Percentiles rank a stretch among this genome's conserved stretches.
Conservation (phyloP, 2,888 invertebrate genomes). For the Diploptera punctata region DNA sequence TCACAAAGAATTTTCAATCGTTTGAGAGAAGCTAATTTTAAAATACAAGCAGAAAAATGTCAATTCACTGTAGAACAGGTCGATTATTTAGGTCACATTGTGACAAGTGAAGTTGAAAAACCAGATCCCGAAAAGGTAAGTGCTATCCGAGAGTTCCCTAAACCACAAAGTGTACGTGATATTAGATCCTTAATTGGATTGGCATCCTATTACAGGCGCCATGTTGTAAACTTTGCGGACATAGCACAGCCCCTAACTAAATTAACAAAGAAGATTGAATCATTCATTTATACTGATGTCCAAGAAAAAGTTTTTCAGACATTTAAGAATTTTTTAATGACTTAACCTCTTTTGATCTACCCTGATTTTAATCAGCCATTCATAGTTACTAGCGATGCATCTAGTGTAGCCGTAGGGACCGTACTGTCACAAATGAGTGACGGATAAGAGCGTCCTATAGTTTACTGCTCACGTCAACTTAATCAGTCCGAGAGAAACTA, state of each 20-base stretch:
- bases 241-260: not conserved
- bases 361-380: constrained; percentile 41
- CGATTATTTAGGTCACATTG: not conserved
- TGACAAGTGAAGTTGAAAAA: not conserved
- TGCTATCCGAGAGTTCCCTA: not conserved
- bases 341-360: not conserved
- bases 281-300: not conserved
- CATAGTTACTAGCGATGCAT: constrained; percentile 42
- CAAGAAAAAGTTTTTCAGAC: not conserved
- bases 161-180: not conserved
- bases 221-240: not conserved
- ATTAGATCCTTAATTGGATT: not conserved
- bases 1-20: no score
- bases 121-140: not conserved
- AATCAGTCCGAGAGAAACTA: constrained; percentile 34
- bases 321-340: not conserved
- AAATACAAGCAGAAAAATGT: no score
- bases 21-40: no score
- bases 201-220: not conserved
- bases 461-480: constrained; percentile 41
- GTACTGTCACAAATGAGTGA: constrained; percentile 33
- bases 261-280: not conserved
- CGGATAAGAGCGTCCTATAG: constrained; percentile 39
- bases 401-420: constrained; percentile 32
- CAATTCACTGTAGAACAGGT: not conserved